Conservation (phyloP, 2,113 vertebrate species). For the Proterorhinus semilunaris region DNA sequence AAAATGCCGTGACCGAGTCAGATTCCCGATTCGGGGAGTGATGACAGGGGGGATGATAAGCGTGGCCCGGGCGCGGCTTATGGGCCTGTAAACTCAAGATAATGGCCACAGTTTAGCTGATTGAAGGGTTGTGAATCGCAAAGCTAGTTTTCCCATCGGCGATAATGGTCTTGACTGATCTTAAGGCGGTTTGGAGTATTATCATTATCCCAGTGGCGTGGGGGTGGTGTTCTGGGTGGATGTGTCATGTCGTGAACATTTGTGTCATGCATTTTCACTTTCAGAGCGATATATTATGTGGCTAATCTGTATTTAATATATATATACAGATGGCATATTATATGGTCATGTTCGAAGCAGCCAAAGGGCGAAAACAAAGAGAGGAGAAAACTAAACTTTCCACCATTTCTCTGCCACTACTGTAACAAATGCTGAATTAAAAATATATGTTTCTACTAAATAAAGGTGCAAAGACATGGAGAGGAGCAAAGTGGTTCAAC, state of each 20-base stretch:
- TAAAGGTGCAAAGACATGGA: too few species aligned
- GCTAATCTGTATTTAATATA: too few species aligned
- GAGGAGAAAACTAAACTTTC: too few species aligned
- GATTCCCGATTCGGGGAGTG: conserved; percentile 1
- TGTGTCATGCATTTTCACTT: neutral
- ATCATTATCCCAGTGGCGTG: conserved; percentile 27
- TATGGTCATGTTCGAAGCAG: too few species aligned
- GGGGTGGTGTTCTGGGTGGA: conserved; percentile 21
- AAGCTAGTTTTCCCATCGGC: conserved; percentile 17
- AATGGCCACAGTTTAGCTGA: conserved; percentile 49
- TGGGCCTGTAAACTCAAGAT: conserved; percentile 37
- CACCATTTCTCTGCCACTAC: too few species aligned
- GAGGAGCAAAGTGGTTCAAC: too few species aligned
- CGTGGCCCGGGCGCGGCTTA: conserved; percentile 11
- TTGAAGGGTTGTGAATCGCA: conserved; percentile 30
- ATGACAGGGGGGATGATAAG: conserved; percentile 28
- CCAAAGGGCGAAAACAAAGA: too few species aligned
- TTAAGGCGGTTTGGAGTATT: conserved; percentile 41
- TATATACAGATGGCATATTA: too few species aligned
- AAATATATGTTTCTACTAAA: too few species aligned
- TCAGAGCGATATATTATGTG: neutral
- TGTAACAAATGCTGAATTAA: too few species aligned
- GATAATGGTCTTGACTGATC: conserved; percentile 46
- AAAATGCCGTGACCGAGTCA: neutral
- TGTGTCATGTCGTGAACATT: neutral